Evolutionary conservation across 2,113 vertebrate genomes (phyloP).

Genomic region (Opisthocomus hoazin): DNA sequence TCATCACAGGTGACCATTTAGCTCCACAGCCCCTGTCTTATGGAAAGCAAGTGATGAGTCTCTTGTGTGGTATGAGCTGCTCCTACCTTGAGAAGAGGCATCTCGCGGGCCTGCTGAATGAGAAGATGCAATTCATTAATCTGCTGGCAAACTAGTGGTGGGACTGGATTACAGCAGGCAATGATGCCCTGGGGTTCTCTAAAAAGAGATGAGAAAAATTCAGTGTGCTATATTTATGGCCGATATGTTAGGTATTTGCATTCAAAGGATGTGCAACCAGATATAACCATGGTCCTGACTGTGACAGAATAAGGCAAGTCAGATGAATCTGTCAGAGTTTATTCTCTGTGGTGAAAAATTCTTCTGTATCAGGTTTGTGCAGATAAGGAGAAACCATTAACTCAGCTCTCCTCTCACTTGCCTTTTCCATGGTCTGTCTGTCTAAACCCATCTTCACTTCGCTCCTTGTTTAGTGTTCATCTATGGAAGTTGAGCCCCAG

Average conservation of each 20-base stretch:
- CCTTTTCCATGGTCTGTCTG: neutral
- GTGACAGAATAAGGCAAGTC: neutral
- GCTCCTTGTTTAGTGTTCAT: neutral
- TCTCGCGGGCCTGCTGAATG: constrained; percentile 88
- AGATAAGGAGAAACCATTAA: neutral
- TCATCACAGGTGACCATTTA: neutral
- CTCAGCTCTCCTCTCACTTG: neutral
- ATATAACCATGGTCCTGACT: neutral
- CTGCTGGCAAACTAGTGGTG: constrained; percentile 91
- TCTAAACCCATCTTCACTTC: neutral
- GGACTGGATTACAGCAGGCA: constrained; percentile 92
- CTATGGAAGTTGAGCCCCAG: neutral
- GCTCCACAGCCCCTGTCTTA: neutral
- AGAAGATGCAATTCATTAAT: constrained; percentile 90
- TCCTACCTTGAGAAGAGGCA: constrained; percentile 90
- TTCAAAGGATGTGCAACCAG: neutral
- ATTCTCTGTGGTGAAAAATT: neutral
- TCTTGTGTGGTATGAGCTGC: neutral
- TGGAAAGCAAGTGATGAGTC: neutral
- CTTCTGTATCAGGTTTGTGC: neutral
- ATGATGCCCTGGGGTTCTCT: constrained; percentile 94
- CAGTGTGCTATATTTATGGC: neutral
- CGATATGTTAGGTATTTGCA: neutral
- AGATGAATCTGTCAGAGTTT: neutral
- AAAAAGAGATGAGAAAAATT: neutral